phyloP scores from a whole-genome alignment of 2,797 vertebrate genomes.

The Eulemur coronatus region DNA sequence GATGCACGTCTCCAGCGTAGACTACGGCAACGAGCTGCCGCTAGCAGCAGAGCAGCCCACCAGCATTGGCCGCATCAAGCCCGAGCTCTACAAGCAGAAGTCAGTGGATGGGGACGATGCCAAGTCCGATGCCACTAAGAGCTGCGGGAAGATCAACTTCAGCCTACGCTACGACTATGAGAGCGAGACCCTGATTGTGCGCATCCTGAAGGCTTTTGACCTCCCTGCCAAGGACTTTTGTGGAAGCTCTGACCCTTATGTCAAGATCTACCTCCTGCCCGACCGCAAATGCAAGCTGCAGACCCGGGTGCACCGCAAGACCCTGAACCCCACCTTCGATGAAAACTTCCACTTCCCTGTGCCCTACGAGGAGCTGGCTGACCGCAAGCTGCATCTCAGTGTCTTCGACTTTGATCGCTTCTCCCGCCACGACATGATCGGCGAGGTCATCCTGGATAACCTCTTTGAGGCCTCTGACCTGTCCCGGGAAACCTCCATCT shows the following conservation, averaged over 20 bases:
- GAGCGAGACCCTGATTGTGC: constrained; percentile 93
- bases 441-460: constrained; percentile 97
- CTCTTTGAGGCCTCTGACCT: constrained; percentile 96
- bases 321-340: constrained; percentile 95
- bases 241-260: constrained; percentile 97
- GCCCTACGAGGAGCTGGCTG: constrained; percentile 93
- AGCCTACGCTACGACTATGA: constrained; percentile 97
- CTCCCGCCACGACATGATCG: constrained; percentile 98
- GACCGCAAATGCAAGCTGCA: constrained; percentile 98
- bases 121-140: constrained; percentile 91
- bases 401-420: constrained; percentile 99
- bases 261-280: constrained; percentile 98
- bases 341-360: constrained; percentile 98
- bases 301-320: constrained; percentile 98
- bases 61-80: constrained; percentile 97
- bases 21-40: constrained; percentile 91
- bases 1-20: constrained; percentile 96
- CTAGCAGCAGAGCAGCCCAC: constrained; percentile 92
- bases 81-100: constrained; percentile 96
- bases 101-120: constrained; percentile 91
- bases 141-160: constrained; percentile 97
- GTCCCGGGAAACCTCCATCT: constrained; percentile 95
- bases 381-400: constrained; percentile 96
- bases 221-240: constrained; percentile 98
- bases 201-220: constrained; percentile 94